Conservation (phyloP, 2,113 vertebrate species). For the Carlito syrichta region DNA sequence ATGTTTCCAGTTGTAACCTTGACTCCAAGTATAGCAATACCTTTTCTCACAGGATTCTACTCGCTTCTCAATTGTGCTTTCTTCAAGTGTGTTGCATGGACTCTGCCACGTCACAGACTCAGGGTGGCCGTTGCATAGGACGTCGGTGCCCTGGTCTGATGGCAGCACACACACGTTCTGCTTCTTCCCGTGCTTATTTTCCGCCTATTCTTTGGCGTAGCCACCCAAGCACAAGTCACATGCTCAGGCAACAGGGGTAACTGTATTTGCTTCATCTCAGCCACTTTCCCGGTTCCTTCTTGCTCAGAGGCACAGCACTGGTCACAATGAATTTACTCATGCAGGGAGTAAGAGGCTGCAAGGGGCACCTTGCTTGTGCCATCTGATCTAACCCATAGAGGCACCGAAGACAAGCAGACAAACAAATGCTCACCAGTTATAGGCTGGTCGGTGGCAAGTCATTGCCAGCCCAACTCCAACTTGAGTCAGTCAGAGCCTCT, state of each 20-base stretch:
- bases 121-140: accelerated
- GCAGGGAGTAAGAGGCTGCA: accelerated
- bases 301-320: accelerated
- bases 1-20: neutral
- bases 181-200: accelerated
- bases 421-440: no score
- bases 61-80: accelerated
- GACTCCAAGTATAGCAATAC: neutral
- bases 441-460: no score
- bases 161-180: accelerated
- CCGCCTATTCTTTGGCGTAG: neutral
- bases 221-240: neutral
- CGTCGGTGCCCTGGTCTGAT: accelerated
- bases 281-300: neutral
- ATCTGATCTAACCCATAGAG: neutral
- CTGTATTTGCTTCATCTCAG: neutral
- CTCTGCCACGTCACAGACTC: neutral
- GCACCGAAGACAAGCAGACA: neutral
- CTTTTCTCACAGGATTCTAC: neutral
- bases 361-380: accelerated
- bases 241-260: accelerated
- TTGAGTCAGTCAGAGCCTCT: no score
- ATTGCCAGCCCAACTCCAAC: no score
- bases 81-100: accelerated
- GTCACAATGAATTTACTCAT: neutral